These are phyloP conservation scores for Schizothorax lantsangensis DNA, from an alignment of 2,797 vertebrate genomes.

Conservation along the genomic window DNA sequence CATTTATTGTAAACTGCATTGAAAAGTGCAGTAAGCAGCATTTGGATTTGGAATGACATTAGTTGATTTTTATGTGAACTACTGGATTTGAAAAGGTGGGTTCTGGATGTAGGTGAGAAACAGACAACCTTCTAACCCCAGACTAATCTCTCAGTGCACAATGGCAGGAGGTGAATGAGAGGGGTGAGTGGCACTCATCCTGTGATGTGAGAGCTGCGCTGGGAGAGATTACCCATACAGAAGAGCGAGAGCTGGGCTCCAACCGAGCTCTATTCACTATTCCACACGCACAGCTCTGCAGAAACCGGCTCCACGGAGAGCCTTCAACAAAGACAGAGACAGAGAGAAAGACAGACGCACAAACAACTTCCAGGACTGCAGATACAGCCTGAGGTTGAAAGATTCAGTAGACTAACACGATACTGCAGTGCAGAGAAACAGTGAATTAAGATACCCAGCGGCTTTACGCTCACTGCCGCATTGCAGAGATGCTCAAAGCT, in stretches of 20 bases:
- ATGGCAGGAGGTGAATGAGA: constrained; percentile 37
- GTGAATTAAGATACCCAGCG: constrained; percentile 8
- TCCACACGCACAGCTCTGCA: constrained; percentile 62
- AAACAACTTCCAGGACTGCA: constrained; percentile 58
- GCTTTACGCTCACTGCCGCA: constrained; percentile 23
- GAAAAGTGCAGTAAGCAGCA: background rate
- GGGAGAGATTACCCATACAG: constrained; percentile 42
- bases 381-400: constrained; percentile 24
- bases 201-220: constrained; percentile 39
- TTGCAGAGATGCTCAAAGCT: constrained; percentile 12
- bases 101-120: constrained; percentile 79
- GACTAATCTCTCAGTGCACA: constrained; percentile 66
- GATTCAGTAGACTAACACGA: constrained; percentile 8
- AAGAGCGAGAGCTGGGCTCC: constrained; percentile 65
- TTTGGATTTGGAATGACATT: background rate
- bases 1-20: background rate
- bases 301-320: constrained; percentile 36
- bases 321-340: background rate
- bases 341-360: constrained; percentile 35
- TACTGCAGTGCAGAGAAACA: constrained; percentile 42
- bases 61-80: background rate
- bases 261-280: constrained; percentile 66
- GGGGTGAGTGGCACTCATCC: constrained; percentile 19
- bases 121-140: constrained; percentile 80
- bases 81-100: constrained; percentile 47